Conservation (phyloP, 2,113 vertebrate species). For the Leucosticte australis region DNA sequence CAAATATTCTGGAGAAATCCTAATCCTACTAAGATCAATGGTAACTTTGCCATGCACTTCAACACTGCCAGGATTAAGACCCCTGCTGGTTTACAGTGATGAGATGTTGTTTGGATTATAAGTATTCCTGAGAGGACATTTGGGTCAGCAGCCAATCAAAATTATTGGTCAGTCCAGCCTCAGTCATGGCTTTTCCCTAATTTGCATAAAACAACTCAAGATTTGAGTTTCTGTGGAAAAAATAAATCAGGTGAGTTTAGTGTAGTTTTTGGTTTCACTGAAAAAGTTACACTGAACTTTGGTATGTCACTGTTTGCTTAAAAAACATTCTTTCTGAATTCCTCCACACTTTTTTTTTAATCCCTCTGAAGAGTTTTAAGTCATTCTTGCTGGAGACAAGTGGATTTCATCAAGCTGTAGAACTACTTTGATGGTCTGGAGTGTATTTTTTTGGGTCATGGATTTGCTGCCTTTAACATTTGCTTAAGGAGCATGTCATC, state of each 20-base stretch:
- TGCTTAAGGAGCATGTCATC: slow-evolving; percentile 58
- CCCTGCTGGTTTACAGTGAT: not conserved
- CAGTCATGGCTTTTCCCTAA: not conserved
- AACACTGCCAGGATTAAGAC: not conserved
- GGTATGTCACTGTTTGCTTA: slow-evolving; percentile 45
- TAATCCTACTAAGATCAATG: not conserved
- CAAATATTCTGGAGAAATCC: not conserved
- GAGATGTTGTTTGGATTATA: not conserved
- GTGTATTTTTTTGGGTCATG: slow-evolving; percentile 51
- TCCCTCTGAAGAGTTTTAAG: slow-evolving; percentile 38
- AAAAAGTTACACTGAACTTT: slow-evolving; percentile 5
- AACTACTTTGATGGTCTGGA: slow-evolving; percentile 53
- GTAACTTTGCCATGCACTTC: not conserved
- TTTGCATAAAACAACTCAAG: not conserved
- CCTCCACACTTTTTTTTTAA: not conserved
- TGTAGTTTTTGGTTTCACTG: slow-evolving; percentile 2
- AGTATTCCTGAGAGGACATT: not conserved
- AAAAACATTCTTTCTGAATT: slow-evolving; percentile 63
- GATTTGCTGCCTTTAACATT: slow-evolving; percentile 48
- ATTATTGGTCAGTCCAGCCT: not conserved
- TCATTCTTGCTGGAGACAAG: slow-evolving; percentile 21
- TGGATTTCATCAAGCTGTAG: slow-evolving; percentile 42
- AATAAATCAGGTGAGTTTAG: not conserved
- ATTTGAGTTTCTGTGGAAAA: slow-evolving; percentile 7
- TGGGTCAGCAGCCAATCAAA: not conserved